These are phyloP conservation scores for Eonycteris spelaea DNA, from an alignment of 2,113 vertebrate genomes.

Conservation along the genomic window DNA sequence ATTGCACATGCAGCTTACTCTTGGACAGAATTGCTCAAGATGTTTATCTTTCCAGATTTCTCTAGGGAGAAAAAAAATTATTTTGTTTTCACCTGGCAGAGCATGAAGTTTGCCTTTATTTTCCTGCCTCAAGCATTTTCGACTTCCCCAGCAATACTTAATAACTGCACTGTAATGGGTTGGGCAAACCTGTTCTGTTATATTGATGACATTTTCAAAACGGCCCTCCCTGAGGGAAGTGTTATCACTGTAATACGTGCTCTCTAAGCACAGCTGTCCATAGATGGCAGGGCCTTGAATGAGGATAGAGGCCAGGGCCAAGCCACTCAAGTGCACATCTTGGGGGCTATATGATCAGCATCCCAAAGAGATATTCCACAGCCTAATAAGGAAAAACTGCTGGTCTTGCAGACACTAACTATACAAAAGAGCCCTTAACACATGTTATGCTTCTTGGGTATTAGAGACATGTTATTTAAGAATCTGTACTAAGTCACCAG, in stretches of 20 bases:
- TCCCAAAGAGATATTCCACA: neutral
- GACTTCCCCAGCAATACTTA: neutral
- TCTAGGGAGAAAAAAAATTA: neutral
- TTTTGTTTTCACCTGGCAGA: neutral
- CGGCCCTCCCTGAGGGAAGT: neutral
- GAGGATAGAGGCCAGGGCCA: neutral
- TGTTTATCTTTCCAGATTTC: neutral
- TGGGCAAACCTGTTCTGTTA: neutral
- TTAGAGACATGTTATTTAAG: neutral
- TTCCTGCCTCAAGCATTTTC: neutral
- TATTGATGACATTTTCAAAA: neutral
- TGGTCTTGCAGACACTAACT: neutral
- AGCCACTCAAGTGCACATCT: neutral
- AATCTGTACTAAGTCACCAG: neutral
- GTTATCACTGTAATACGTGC: neutral
- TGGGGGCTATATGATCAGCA: neutral
- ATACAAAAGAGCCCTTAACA: neutral
- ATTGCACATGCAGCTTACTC: neutral
- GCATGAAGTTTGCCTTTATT: neutral
- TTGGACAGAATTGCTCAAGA: neutral
- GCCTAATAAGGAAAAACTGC: neutral
- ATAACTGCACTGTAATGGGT: neutral
- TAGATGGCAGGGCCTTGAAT: neutral
- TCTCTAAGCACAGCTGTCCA: neutral
- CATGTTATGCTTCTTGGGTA: neutral